Evolutionary conservation across 2,113 vertebrate genomes (phyloP).

Genomic region (Pteropus alecto): DNA sequence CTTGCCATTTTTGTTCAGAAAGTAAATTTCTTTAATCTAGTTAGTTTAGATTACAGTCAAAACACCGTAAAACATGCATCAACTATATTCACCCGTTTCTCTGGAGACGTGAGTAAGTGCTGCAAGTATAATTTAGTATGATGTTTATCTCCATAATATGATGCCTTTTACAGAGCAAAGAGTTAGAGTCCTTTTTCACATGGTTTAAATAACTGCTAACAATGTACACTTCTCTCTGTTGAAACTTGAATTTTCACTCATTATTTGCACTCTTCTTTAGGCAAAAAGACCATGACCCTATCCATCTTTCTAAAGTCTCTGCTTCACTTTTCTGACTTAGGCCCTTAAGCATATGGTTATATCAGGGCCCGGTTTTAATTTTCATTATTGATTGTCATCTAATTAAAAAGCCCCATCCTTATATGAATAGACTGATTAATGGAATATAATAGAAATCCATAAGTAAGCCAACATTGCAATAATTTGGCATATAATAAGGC

Average conservation of each 20-base stretch:
- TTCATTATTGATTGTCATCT: not conserved
- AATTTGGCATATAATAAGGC: not conserved
- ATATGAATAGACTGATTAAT: not conserved
- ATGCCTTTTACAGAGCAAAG: not conserved
- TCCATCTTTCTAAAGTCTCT: not conserved
- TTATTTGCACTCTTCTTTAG: not conserved
- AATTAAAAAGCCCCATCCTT: not conserved
- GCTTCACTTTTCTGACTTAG: not conserved
- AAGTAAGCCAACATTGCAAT: not conserved
- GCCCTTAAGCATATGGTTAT: not conserved
- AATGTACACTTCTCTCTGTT: not conserved
- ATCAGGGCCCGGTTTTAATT: not conserved
- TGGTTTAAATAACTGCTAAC: not conserved
- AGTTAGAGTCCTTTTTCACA: not conserved
- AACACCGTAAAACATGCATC: not conserved
- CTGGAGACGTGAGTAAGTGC: not conserved
- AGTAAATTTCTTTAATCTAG: not conserved
- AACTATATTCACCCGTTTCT: not conserved
- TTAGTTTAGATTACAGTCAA: not conserved
- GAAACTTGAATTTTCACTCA: not conserved
- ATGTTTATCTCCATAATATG: slow-evolving; percentile 31
- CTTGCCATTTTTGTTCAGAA: not conserved
- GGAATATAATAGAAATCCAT: not conserved
- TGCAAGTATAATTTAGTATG: slow-evolving; percentile 2
- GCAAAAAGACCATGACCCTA: not conserved